Evolutionary conservation across 2,888 invertebrate species (phyloP), one percentile per base, ranked within the genome.

Genomic region (Aleiodes alternator): DNA sequence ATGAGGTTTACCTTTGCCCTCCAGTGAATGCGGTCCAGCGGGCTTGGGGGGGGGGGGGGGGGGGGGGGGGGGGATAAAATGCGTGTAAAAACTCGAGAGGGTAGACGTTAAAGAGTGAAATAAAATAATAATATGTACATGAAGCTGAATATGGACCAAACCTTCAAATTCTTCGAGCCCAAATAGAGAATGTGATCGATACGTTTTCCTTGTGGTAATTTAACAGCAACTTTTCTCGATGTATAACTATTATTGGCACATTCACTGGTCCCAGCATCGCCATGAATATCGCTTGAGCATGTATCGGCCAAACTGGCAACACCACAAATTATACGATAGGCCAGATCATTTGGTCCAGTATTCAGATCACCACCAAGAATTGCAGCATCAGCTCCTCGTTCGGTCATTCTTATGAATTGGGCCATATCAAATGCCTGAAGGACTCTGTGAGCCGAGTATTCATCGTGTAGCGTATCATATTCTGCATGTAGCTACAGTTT

Each of bases 321-420:
- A 83, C 92, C 91, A 72, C 92, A 86, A 73, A 94, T 90, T 73
- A 94, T 90, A 80, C 93, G 92, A 85, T 95, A 96, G 0, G 96
- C 93, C 79, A 97, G 91, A 89, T 98, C 97, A 34, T 93, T 93
- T 0, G 98, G 97, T 84, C 96, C 96, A 12, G 97, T 93, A 89
- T 99, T 99, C 69, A 99, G 92, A 91, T 99, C 99, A 1, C 99
- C 99, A 29, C 96, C 97, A 74, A 98, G 91, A 82, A 99, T 93
- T 71, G 95, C 94, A 31, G 97, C 90, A 90, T 98, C 97, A 0
- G 95, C 94, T 74, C 92, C 92, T 11, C 92, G 92, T 59, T 94
- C 93, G 0, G 98, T 98, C 84, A 96, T 92, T 84, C 95, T 94
- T 75, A 99, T 95, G 89, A 99, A 97, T 91, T 98, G 97, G 77